Evolutionary conservation across 2,113 vertebrate species (phyloP).

Genomic region (Ovibos moschatus): DNA sequence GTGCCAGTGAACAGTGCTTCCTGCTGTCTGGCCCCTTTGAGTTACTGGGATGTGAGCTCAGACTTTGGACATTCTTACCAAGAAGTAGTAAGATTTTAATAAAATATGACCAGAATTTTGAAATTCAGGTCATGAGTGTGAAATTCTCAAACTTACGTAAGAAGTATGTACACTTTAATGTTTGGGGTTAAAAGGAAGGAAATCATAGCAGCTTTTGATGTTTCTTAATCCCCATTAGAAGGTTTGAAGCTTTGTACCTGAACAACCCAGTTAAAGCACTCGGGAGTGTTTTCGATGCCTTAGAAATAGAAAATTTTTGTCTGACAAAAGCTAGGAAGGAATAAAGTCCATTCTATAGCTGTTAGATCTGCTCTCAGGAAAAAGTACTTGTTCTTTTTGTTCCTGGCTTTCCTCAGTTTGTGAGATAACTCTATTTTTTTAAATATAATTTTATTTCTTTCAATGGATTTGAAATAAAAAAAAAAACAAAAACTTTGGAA

Average conservation of each 20-base stretch:
- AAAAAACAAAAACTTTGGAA: constrained; percentile 59
- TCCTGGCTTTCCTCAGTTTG: constrained; percentile 64
- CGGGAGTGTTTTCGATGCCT: constrained; percentile 57
- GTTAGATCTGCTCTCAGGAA: constrained; percentile 68
- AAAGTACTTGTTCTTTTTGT: constrained; percentile 62
- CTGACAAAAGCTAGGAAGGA: constrained; percentile 55
- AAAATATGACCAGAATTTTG: not conserved
- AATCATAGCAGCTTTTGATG: not conserved
- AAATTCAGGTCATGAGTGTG: not conserved
- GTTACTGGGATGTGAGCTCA: not conserved
- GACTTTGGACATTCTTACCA: constrained; percentile 11
- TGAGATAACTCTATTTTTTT: constrained; percentile 76
- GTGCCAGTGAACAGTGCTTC: not conserved
- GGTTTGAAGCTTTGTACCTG: constrained; percentile 18
- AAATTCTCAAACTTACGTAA: not conserved
- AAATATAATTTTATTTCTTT: constrained; percentile 77
- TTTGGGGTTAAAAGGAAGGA: constrained; percentile 14
- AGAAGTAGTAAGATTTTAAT: not conserved
- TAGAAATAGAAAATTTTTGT: constrained; percentile 42
- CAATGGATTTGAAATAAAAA: constrained; percentile 71
- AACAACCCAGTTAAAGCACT: not conserved
- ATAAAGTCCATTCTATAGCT: constrained; percentile 35
- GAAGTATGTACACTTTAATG: constrained; percentile 7
- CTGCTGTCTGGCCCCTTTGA: not conserved
- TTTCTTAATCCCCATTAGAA: constrained; percentile 10